These are phyloP conservation scores for Idris sp. DNA, from an alignment of 1,140 invertebrate genomes.

Conservation along the genomic window DNA sequence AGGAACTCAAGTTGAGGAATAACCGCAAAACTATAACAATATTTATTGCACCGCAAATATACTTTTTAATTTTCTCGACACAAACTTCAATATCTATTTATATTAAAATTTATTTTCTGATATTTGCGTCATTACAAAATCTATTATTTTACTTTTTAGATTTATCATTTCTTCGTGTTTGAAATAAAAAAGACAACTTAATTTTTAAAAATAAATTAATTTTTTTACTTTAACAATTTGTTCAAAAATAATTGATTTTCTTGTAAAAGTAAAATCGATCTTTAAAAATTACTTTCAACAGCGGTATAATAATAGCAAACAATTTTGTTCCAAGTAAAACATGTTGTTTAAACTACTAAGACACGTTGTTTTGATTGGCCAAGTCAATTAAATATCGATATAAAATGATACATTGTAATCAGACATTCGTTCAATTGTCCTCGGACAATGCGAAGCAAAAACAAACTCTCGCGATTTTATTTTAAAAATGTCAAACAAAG, in stretches of 20 bases:
- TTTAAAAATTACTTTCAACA: no score
- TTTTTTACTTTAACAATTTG: no score
- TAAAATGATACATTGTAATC: conserved; percentile 28
- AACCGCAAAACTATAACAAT: conserved; percentile 43
- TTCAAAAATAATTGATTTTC: no score
- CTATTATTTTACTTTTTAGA: no score
- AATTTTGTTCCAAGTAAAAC: no score
- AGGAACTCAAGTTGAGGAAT: conserved; percentile 44
- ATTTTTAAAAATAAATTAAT: no score
- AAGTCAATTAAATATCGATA: conserved; percentile 29
- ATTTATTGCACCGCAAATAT: conserved; percentile 30
- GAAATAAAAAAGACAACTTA: no score
- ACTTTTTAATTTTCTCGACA: conserved; percentile 40
- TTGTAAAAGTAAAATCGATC: no score
- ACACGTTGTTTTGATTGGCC: conserved; percentile 1
- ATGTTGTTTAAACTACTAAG: not conserved
- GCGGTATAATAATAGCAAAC: no score
- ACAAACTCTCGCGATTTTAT: conserved; percentile 31
- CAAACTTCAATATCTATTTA: conserved; percentile 29
- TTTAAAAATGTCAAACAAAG: conserved; percentile 54
- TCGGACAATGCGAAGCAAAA: conserved; percentile 36
- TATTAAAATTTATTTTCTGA: conserved; percentile 15
- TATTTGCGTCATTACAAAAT: no score
- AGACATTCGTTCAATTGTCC: conserved; percentile 41
- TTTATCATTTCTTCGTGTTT: no score